Percentiles rank a stretch among this genome's conserved stretches.
phyloP scores from a whole-genome alignment of 2,888 invertebrate genomes.

The Chloroclysta siterata region DNA sequence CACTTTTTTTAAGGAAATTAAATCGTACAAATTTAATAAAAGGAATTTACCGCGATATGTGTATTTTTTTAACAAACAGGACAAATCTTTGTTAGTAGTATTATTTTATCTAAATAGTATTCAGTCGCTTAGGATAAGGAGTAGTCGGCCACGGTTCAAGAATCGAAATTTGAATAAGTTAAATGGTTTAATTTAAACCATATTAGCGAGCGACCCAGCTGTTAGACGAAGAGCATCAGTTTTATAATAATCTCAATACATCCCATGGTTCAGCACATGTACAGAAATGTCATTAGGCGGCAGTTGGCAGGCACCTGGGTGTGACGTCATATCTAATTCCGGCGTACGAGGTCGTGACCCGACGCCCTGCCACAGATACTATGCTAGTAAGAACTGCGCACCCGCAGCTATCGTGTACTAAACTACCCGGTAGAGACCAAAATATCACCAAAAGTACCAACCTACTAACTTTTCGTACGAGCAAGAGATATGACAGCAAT shows the following conservation, averaged over 20 bases:
- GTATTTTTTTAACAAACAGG: too few relatives aligned
- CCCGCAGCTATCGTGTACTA: neutral
- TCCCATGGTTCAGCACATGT: constrained; percentile 30
- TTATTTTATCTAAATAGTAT: too few relatives aligned
- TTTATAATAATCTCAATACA: constrained; percentile 8
- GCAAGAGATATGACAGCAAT: too few relatives aligned
- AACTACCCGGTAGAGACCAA: neutral
- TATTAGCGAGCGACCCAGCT: neutral
- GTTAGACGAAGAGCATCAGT: neutral
- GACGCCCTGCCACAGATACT: constrained; percentile 57
- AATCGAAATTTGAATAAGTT: too few relatives aligned
- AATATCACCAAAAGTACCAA: neutral
- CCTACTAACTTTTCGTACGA: too few relatives aligned
- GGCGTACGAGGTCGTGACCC: constrained; percentile 79
- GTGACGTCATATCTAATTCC: constrained; percentile 71
- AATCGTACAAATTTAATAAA: too few relatives aligned
- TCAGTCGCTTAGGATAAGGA: too few relatives aligned
- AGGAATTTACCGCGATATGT: too few relatives aligned
- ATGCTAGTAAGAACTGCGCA: constrained; percentile 6
- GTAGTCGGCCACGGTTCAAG: too few relatives aligned
- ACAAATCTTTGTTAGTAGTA: too few relatives aligned
- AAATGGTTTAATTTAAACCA: neutral
- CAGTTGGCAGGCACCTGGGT: constrained; percentile 67
- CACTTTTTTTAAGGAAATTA: too few relatives aligned
- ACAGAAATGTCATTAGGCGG: constrained; percentile 53